Evolutionary conservation across 2,797 vertebrate species (phyloP).

Genomic region (Labroides dimidiatus): DNA sequence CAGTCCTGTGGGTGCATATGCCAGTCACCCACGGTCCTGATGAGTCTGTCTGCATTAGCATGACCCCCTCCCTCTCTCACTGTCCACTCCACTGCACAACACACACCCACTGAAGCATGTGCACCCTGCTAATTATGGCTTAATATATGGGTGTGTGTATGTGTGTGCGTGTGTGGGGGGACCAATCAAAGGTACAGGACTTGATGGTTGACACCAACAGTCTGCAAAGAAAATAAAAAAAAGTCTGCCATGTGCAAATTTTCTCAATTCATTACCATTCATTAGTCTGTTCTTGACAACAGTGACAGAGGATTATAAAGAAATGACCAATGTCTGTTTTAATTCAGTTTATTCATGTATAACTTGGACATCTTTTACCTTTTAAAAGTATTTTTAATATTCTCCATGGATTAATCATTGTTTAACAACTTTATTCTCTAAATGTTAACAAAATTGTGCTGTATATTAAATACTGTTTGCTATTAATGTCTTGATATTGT

Average conservation of each 20-base stretch:
- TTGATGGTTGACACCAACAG: conserved; percentile 55
- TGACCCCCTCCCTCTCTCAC: conserved; percentile 52
- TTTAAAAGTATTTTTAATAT: not conserved
- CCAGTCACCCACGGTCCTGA: conserved; percentile 57
- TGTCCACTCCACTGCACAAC: conserved; percentile 74
- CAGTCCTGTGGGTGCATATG: conserved; percentile 56
- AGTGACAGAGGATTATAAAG: conserved; percentile 30
- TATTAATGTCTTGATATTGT: no score
- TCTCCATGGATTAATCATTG: not conserved
- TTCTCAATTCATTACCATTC: conserved; percentile 60
- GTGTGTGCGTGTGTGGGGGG: conserved; percentile 17
- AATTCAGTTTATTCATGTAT: not conserved
- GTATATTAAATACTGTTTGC: no score
- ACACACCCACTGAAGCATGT: conserved; percentile 68
- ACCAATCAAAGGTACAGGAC: conserved; percentile 53
- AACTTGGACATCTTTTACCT: not conserved
- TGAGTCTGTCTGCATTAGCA: conserved; percentile 57
- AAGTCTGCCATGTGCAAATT: conserved; percentile 63
- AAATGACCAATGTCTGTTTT: not conserved
- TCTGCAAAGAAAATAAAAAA: conserved; percentile 33
- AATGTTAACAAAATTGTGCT: not conserved
- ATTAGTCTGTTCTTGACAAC: conserved; percentile 25
- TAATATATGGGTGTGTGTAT: conserved; percentile 22
- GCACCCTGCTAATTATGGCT: conserved; percentile 69
- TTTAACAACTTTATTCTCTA: not conserved